Evolutionary conservation across 2,888 invertebrate genomes (phyloP), one percentile per base, ranked within the genome.

Genomic region (Troides oblongomaculatus): DNA sequence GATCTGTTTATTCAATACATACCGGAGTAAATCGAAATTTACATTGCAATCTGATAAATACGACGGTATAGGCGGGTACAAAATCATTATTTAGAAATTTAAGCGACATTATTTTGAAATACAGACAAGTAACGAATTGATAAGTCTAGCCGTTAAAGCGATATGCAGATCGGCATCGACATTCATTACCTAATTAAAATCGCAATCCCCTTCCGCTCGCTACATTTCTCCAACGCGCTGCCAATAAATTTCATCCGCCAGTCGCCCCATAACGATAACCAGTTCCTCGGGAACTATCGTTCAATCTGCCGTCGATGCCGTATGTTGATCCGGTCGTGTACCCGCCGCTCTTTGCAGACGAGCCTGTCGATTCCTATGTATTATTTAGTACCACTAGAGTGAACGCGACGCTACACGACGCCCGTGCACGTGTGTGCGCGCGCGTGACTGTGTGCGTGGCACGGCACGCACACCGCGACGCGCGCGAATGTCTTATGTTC

Each of bases 111-210:
- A 64, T 71, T 87, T 87, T 85, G 84, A 86, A 87, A 87, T 81
- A 78, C 81, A 82, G 84, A 87, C 87, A 84, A 83, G 81, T 81
- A 86, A 84, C 84, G 84, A 85, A 86, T 84, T 84, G 87, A 92
- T 92, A 92, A 92, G 91, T 91, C 90, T 90, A 90, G 87, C 87
- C 84, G 89, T 87, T 89, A 87, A 87, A 87, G 84, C 90, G 89
- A 92, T 91, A 91, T 91, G 91, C 91, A 92, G 91, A 92, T 92
- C 91, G 87, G 88, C 90, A 90, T 92, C 91, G 92, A 92, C 92
- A 89, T 92, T 91, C 91, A 92, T 92, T 92, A 91, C 92, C 92
- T 92, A 92, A 92, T 92, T 92, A 92, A 92, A 92, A 92, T 91
- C 90, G 92, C 91, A 88, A 88, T 85, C 88, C 92, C 90, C 92